Evolutionary conservation across 2,113 vertebrate genomes (phyloP), one percentile per base, ranked within the genome.

Genomic region (Corvus cornix): DNA sequence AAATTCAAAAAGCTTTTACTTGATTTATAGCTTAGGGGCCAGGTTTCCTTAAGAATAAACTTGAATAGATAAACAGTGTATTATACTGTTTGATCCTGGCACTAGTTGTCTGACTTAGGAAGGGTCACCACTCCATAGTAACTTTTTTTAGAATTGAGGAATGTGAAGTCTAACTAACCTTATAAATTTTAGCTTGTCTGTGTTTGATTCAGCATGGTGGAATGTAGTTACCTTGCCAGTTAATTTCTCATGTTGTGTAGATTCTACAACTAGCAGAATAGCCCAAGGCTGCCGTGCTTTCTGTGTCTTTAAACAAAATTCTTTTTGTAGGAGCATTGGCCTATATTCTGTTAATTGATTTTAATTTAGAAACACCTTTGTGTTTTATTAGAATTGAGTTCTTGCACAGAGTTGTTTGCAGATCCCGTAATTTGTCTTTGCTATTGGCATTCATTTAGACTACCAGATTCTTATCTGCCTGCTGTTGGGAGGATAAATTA

Each of bases 361-460:
- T 95, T 87, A 55, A 78, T 87, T 84, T 83, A 75, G 55, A 78
- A 93, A 84, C 60, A 89, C 33, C 48, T 92, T 56, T 72, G 49
- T 96, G 60, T 81, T 88, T 96, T 89, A 88, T 52, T 93, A 75
- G 63, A 85, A 72, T 53, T 51, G 56, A 80, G n/a, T 78, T 91
- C 72, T 88, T 93, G 63, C 60, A 79, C 39, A 23, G 83, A 70
- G 13, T 39, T 96, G 87, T 96, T 95, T 95, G 95, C 80, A 78
- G 86, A 96, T 94, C 90, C 92, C 86, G 44, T 96, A 92, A 86
- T 95, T 95, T 92, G 78, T 96, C 93, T 95, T 87, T 96, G 72
- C 88, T 87, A 31, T 81, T 93, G 83, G 73, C 81, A 79, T 93
- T 96, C 62, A 87, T 94, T 90, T 81, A 89, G 75, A 37, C 88